Base-by-base conservation (phyloP, 2,888 invertebrate genomes). In the Argyresthia albistria region DNA sequence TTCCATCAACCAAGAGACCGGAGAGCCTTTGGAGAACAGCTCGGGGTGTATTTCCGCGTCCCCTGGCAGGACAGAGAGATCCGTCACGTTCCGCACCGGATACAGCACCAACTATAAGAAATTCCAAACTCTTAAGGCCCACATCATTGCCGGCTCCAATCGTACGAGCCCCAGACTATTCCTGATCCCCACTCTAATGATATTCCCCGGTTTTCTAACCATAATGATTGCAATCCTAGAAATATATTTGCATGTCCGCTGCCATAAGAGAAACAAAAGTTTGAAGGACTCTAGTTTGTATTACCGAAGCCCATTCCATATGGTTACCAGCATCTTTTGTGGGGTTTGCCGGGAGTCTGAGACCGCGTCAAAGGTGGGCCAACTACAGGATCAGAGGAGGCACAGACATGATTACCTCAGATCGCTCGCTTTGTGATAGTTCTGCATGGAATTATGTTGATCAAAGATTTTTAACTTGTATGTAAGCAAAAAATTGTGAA, bases 221-320 rank as follows among this genome's bases (percentile, higher is more conserved):
- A 65, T 88, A 0, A 57, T 90, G 35, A 68, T 92, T 35, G 79
- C 88, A 48, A 53, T 90, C 1, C 61, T 91, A 10, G 93, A 93
- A 74, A 74, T 90, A 14, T 71, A 84, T n/a, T 73, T 93, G 35
- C 93, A 93, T 68, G 82, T 89, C n/a, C 88, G 89, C 80, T 91
- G 92, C 8, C 93, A 93, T 64, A 89, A 89, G 58, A 92, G 91
- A 63, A 93, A 93, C 64, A 90, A 89, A 60, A 70, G 73, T 47
- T 73, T 92, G 39, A 86, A 84, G 61, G 84, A 91, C 59, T 74
- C 88, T 10, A 80, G 83, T 51, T 70, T 91, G 42, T 92, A 91
- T 61, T 93, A 91, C 63, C 90, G 90, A 46, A 93, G 93, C 60
- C 93, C 93, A 0, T 88, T 93, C 57, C 92, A 93, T 68, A 76